Evolutionary conservation across 1,140 invertebrate species (phyloP).

Genomic region (Euwallacea similis): DNA sequence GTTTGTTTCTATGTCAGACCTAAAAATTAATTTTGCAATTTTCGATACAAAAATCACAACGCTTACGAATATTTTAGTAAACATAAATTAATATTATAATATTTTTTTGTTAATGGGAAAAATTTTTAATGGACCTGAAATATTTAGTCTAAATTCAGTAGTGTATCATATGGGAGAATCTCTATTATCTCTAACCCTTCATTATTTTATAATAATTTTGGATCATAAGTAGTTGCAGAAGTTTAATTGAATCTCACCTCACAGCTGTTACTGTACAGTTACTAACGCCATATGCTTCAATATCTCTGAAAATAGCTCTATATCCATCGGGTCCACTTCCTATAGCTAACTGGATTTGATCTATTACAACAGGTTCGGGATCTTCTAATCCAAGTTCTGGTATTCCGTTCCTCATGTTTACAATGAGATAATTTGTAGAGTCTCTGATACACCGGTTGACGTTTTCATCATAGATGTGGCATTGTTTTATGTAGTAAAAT

Average conservation of each 20-base stretch:
- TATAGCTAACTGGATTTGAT: slow-evolving; percentile 76
- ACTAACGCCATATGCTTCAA: slow-evolving; percentile 76
- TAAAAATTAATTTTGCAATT: slow-evolving; percentile 49
- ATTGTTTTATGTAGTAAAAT: slow-evolving; percentile 66
- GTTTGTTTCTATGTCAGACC: slow-evolving; percentile 71
- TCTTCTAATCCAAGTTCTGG: slow-evolving; percentile 67
- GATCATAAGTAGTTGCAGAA: too few relatives aligned
- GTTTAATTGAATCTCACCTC: slow-evolving; percentile 57
- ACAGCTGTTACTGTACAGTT: slow-evolving; percentile 74
- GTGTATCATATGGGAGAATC: too few relatives aligned
- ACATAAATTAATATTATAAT: background rate
- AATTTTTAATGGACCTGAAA: background rate
- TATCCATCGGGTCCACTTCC: slow-evolving; percentile 77
- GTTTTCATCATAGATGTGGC: slow-evolving; percentile 66
- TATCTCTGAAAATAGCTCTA: slow-evolving; percentile 73
- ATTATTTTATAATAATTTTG: too few relatives aligned
- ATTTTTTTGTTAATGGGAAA: background rate
- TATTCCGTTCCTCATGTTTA: slow-evolving; percentile 66
- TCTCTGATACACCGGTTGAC: slow-evolving; percentile 71
- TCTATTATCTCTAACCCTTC: too few relatives aligned
- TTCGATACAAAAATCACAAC: too few relatives aligned
- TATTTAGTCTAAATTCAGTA: background rate
- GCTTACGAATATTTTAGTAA: background rate
- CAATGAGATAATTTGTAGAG: slow-evolving; percentile 70
- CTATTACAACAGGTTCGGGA: slow-evolving; percentile 74